These are phyloP conservation scores for Anoplophora glabripennis DNA, from an alignment of 1,140 invertebrate species.

Conservation along the genomic window DNA sequence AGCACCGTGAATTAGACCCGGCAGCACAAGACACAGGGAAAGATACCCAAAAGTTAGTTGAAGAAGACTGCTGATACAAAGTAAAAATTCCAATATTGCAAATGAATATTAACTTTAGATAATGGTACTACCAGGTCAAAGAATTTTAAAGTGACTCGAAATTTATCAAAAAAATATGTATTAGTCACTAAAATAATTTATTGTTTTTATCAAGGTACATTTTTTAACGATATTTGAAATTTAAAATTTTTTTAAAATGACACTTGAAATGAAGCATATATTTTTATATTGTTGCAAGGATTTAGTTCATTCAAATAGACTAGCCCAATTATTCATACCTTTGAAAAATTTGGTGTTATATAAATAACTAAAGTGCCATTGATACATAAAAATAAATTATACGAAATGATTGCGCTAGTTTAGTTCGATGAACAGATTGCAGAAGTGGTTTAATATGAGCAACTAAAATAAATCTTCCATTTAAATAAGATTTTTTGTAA, in stretches of 20 bases:
- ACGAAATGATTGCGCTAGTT: constrained; percentile 8
- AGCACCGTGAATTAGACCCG: constrained; percentile 78
- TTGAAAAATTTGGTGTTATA: too few species aligned
- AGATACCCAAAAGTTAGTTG: constrained; percentile 86
- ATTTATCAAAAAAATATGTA: neutral
- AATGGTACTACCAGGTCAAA: neutral
- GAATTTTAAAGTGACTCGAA: neutral
- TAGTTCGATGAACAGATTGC: neutral
- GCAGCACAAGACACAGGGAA: constrained; percentile 81
- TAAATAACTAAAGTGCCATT: constrained; percentile 23
- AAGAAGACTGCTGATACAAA: constrained; percentile 66
- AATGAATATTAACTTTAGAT: neutral
- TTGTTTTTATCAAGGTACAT: constrained; percentile 22
- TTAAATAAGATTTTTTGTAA: constrained; percentile 24
- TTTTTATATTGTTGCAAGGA: too few species aligned
- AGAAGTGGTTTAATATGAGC: constrained; percentile 2
- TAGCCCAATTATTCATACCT: too few species aligned
- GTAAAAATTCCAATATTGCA: constrained; percentile 21
- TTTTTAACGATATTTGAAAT: constrained; percentile 10
- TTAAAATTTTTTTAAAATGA: constrained; percentile 5
- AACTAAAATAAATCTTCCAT: constrained; percentile 27
- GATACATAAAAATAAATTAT: neutral
- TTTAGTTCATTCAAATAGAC: too few species aligned
- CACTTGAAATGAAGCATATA: too few species aligned
- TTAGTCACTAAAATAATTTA: constrained; percentile 3